Percentiles rank a stretch among this genome's conserved stretches.
These are phyloP conservation scores for Anoplius nigerrimus DNA, from an alignment of 2,888 invertebrate species.

Conservation along the genomic window DNA sequence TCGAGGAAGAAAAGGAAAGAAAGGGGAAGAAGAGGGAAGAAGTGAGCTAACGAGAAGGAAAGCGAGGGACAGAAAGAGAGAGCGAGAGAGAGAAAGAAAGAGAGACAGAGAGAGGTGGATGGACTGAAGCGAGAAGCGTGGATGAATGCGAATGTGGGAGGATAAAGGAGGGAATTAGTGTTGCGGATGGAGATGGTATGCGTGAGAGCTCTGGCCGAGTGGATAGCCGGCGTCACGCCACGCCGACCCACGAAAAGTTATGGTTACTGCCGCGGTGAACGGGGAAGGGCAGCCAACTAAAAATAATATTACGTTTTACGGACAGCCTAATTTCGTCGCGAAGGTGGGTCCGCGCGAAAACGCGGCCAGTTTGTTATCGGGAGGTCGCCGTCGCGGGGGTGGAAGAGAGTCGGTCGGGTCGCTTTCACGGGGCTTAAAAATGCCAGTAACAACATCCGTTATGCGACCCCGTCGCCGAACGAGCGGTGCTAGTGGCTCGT, in stretches of 20 bases:
- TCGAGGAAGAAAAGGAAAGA: too few relatives aligned
- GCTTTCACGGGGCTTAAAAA: constrained; percentile 40
- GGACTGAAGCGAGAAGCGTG: constrained; percentile 35
- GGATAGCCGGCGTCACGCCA: constrained; percentile 71
- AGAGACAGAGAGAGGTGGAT: constrained; percentile 30
- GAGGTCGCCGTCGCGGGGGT: not conserved
- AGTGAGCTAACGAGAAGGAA: too few relatives aligned
- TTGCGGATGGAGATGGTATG: constrained; percentile 57
- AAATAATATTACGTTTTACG: constrained; percentile 70
- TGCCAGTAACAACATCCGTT: constrained; percentile 52
- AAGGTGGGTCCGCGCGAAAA: constrained; percentile 31
- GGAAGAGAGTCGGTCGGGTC: not conserved
- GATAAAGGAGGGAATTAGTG: constrained; percentile 56
- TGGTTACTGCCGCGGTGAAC: constrained; percentile 68
- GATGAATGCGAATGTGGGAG: constrained; percentile 43
- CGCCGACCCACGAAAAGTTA: constrained; percentile 68
- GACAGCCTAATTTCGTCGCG: constrained; percentile 68
- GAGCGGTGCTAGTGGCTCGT: constrained; percentile 42
- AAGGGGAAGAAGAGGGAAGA: constrained; percentile 12
- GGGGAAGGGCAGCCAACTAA: constrained; percentile 59
- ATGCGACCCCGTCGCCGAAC: constrained; percentile 49
- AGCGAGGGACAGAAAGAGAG: constrained; percentile 22
- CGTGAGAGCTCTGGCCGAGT: constrained; percentile 61
- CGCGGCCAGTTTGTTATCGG: constrained; percentile 46
- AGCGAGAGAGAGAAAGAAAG: constrained; percentile 31